Evolutionary conservation across 1,140 invertebrate genomes (phyloP), one percentile per base, ranked within the genome.

Genomic region (Anastrepha obliqua): DNA sequence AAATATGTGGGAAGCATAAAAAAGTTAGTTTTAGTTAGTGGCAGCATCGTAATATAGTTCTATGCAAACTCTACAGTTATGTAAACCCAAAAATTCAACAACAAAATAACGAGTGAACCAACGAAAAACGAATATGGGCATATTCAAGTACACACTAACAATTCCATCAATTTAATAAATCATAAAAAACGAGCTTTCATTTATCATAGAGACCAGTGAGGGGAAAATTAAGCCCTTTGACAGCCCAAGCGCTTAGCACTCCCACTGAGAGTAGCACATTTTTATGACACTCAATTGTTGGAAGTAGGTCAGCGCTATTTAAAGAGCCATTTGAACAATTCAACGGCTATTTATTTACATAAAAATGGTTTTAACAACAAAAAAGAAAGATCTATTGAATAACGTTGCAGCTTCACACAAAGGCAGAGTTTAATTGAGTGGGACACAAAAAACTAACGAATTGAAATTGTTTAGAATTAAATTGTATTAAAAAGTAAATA

Each of bases 281-380:
- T 39, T 29, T n/a, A 74, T 74, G 67, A 39, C 17, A 44, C 5
- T 29, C 67, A 17, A 62, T 39, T 13, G 51, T 11, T 11, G 6
- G 17, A 74, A 74, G 67, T 74, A 44, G 67, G 67, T 74, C 67
- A 74, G 42, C 4, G 42, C 0, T 67, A 67, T 67, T 67, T 39
- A 15, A 29, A 67, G 29, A 67, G 39, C 64, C 15, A 74, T 44
- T 74, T 74, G 44, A 47, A 74, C 67, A 74, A 47, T 44, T 74
- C 7, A 47, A 15, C 15, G 2, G 9, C 29, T 29, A 11, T 74
- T 74, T 74, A 74, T 47, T 42, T n/a, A 74, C 42, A 74, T 74
- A 74, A 74, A 67, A 29, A 39, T 74, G 42, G 44, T 47, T 11
- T 55, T 55, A 39, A 42, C 65, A 42, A 44, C 67, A 74, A 74